phyloP scores from a whole-genome alignment of 2,797 vertebrate genomes.

The Emys orbicularis region DNA sequence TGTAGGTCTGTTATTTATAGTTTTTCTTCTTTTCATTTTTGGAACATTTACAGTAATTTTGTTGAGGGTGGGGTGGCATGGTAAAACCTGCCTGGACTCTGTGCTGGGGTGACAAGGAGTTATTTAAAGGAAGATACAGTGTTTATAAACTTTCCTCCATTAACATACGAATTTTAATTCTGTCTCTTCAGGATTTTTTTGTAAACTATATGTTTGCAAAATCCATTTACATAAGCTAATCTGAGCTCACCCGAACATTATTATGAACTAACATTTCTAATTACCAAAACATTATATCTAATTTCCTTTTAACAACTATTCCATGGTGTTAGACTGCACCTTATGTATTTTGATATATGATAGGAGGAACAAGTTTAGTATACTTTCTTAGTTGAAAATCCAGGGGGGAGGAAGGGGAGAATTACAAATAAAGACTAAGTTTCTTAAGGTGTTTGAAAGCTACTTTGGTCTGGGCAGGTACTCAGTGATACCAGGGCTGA shows the following conservation, averaged over 20 bases:
- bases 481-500: not conserved
- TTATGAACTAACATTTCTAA: too few species aligned
- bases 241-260: not conserved
- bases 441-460: not conserved
- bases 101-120: not conserved
- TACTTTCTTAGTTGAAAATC: not conserved
- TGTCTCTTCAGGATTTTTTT: not conserved
- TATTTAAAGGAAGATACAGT: not conserved
- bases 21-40: not conserved
- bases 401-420: not conserved
- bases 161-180: not conserved
- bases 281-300: not conserved
- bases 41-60: not conserved
- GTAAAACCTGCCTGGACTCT: not conserved
- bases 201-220: not conserved
- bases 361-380: not conserved
- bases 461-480: not conserved
- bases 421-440: conserved; percentile 45
- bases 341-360: not conserved
- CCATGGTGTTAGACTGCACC: not conserved
- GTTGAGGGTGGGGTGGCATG: not conserved
- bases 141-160: not conserved
- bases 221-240: not conserved
- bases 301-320: not conserved
- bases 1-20: not conserved